Base-by-base conservation (phyloP, 2,888 invertebrate genomes). In the Malachius bipustulatus region DNA sequence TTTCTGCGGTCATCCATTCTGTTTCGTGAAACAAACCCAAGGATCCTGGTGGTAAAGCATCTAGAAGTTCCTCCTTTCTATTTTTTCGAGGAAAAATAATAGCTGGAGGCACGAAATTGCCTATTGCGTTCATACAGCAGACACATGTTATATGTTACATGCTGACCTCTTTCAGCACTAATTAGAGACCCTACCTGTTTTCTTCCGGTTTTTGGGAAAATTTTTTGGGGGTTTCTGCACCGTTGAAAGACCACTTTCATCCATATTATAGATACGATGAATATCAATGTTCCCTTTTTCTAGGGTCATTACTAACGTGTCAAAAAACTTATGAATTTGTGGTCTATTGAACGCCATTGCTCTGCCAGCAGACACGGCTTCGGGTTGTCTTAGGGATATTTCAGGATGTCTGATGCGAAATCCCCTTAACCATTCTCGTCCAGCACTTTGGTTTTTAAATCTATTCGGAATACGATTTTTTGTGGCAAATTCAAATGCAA, bases 121-220 rank as follows among this genome's bases (percentile, higher is more conserved):
- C 57, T 40, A 30, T 36, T 1, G 55, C 54, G 41, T 47, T 50
- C 30, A 56, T 50, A 26, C 51, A 52, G 37, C 50, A 46, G 16
- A 50, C 50, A 10, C 54, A 45, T 14, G 60, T 60, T 49, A 10
- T 54, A 45, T 14, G 60, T 60, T 11, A 56, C 49, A 12, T 56
- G 37, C 6, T 42, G 39, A 11, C 57, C 54, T 34, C 54, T 44
- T 47, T 62, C 58, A 24, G 55, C 58, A 29, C 56, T 59, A 16
- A 57, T 57, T 6, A 59, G 14, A 32, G 39, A 37, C 3, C 54
- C 56, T 19, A 62, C 51, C 45, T 62, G 59, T 32, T 59, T 62
- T 19, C 46, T 37, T 2, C 59, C 57, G 35, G 46, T 59, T 30
- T 40, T 30, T 16, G 56, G 53, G 39, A 59, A 35, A 33, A 60